Conservation (phyloP, 2,113 vertebrate species). For the Aptenodytes forsteri region DNA sequence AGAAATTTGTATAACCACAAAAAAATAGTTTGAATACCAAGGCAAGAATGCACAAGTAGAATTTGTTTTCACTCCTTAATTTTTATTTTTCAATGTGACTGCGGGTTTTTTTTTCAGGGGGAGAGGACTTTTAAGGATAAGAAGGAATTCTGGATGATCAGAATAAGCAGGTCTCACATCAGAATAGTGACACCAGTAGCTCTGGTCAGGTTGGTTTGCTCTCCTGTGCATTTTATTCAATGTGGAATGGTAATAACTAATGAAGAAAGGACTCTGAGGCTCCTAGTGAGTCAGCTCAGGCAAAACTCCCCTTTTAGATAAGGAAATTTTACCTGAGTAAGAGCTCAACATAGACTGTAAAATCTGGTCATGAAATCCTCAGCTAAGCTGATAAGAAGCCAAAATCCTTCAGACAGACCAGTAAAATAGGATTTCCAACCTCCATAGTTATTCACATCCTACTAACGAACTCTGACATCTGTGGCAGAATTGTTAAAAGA, state of each 20-base stretch:
- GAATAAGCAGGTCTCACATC: not conserved
- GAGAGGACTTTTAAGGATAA: not conserved
- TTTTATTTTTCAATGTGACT: not conserved
- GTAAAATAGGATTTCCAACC: conserved; percentile 49
- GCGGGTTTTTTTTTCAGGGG: not conserved
- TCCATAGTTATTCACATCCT: conserved; percentile 18
- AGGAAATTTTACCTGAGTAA: conserved; percentile 35
- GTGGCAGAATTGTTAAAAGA: conserved; percentile 23
- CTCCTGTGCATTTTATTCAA: not conserved
- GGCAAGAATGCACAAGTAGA: not conserved
- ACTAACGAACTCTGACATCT: conserved; percentile 44
- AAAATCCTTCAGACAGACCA: conserved; percentile 64
- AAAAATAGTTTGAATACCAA: not conserved
- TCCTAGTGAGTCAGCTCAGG: not conserved
- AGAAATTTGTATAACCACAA: not conserved
- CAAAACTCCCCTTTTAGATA: not conserved
- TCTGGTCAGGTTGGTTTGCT: not conserved
- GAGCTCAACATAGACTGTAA: not conserved
- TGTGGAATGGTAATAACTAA: not conserved
- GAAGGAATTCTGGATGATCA: not conserved
- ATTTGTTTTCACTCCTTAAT: not conserved
- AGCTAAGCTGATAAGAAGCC: conserved; percentile 40
- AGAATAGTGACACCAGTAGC: not conserved
- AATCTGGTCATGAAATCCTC: conserved; percentile 34
- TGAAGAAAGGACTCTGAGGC: not conserved